Base-by-base conservation (phyloP, 1,140 invertebrate genomes). In the Diploscapter pachys region DNA sequence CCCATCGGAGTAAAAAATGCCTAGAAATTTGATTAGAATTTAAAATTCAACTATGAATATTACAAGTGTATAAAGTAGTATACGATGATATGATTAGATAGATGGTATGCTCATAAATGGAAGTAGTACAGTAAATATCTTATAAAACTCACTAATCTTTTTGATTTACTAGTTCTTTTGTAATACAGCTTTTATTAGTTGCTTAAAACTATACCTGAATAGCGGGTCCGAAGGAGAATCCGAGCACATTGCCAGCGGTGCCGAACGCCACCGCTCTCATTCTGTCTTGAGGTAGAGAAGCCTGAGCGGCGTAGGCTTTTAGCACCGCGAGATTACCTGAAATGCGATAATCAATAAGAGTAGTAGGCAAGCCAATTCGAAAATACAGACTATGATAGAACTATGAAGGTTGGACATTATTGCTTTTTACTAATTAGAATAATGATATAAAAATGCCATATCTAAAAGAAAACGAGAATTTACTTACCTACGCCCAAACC, bases 141-240 rank as follows among this genome's bases (percentile, higher is more conserved):
- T 59, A 59, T 31, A 59, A 59, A 11, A 11, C 31, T 59, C 57
- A 2, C 57, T 59, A 11, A 31, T 31, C 9, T 59, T 11, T 11
- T 11, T 11, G 3, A 62, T 71, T 50, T 6, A 5, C 11, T 13
- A 5, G 2, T 48, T 56, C 48, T 51, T 31, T 50, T 1, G 51
- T 2, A 3, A 59, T 13, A 4, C 4, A 9, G 13, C 51, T 2
- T 6, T 59, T 70, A 31, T 31, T 31, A 1, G 31, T 31, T 31
- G 0, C 31, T 31, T 31, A 31, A 31, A 31, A 56, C 4, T 9
- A 8, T 63, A 74, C 73, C 9, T 79, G 75, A 51, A 73, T 78
- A 61, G 66, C 77, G 4, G 77, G 77, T 8, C 77, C 77, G 50
- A 78, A 62, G n/a, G 77, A 72, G 9, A 78, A 72, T n/a, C 77